Evolutionary conservation across 2,113 vertebrate species (phyloP), one percentile per base, ranked within the genome.

Genomic region (Lepus americanus): DNA sequence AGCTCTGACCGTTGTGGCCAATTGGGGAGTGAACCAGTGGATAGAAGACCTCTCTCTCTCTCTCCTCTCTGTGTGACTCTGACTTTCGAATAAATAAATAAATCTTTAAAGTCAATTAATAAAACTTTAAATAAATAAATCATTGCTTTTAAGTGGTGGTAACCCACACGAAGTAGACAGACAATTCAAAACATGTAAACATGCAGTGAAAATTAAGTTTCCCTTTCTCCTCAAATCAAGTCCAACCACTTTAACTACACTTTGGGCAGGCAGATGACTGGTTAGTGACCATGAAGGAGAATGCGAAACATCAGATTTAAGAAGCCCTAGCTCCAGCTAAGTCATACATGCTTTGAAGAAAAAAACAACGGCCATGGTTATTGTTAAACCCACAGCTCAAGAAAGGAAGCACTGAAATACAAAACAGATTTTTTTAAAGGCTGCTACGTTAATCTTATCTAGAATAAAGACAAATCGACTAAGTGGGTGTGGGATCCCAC

Each of bases 381-480:
- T 69, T 84, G 77, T 90, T 77, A 78, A 87, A 81, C 36, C 92
- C 49, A 79, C 85, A 87, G 81, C 11, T 79, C 69, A 74, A 51
- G 5, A 73, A 22, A 87, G 6, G 29, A 53, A 77, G 53, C 87
- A 88, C 3, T 90, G 73, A 94, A 87, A 94, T 86, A 78, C 44
- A 87, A 96, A 95, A 80, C 36, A 97, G 44, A 84, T 87, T 89
- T 86, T 94, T 87, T 44, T 44, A 44, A 87, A 87, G 64, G 27
- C 12, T 66, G 63, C 59, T 33, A 31, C n/a, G 31, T 90, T 78
- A 93, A 90, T 82, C 81, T 51, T 69, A 85, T 55, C 29, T 51
- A 73, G 59, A 49, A 88, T 63, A 61, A 89, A 95, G 19, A 94
- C 31, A 97, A 9, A 90, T 44, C 6, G 6, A 44, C 44, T 44